Base-by-base conservation (phyloP, 2,888 invertebrate genomes). In the Unio pictorum region DNA sequence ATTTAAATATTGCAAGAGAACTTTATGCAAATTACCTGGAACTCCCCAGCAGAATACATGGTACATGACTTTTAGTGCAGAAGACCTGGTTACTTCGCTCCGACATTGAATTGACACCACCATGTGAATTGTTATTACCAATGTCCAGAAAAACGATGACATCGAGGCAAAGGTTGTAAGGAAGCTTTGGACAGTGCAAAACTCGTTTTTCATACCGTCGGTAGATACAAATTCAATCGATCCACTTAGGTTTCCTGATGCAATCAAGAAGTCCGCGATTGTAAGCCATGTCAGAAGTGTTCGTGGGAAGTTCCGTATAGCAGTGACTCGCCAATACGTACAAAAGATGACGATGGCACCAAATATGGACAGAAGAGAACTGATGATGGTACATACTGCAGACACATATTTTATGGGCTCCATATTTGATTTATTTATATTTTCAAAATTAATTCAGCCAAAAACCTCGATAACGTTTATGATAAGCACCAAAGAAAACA, bases 141-240 rank as follows among this genome's bases (percentile, higher is more conserved):
- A 28, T 3, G 68, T 69, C 73, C 73, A 73, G 17, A 61, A 66
- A 45, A 64, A 69, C 11, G 73, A 73, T 30, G 69, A 66, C 54
- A 73, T 66, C 20, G 63, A 45, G 2, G 69, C 60, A 7, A 66
- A 63, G 11, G 73, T 69, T n/a, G 65, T 69, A 17, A 73, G n/a
- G 55, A 63, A 61, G 45, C 73, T 73, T 55, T 73, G 73, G 4
- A 65, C 56, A 55, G 62, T 55, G 57, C 73, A 73, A 1, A 73
- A 23, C n/a, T 73, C 67, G 61, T 60, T 61, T 2, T 59, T 23
- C 26, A 5, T 30, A 30, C 30, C 30, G 4, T 30, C 30, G 30
- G 30, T 30, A 30, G 30, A 30, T 30, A 30, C 3, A 30, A 30
- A 30, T 3, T 30, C 30, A 30, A 72, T 63, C 7, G 72, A 63